A percentile compares a stretch with the other conserved stretches of the same genome.
phyloP scores from a whole-genome alignment of 1,140 invertebrate genomes.

The Drosophila jambulina region DNA sequence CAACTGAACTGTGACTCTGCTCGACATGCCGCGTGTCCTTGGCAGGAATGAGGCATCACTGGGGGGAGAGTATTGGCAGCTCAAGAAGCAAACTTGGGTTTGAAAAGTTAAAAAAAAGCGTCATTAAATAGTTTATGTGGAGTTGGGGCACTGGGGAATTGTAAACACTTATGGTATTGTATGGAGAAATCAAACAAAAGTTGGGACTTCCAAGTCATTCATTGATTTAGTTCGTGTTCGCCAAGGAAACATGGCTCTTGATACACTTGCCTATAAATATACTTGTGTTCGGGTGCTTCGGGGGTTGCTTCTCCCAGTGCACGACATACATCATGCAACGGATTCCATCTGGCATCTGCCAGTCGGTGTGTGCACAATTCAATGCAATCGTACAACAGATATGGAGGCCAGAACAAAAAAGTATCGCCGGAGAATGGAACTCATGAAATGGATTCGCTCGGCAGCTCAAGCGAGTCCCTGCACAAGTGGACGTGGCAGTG shows the following conservation, averaged over 20 bases:
- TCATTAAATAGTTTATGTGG: no score
- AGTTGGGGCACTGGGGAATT: background rate
- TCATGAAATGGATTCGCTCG: slow-evolving; percentile 41
- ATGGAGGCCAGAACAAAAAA: slow-evolving; percentile 15
- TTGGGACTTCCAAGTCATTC: background rate
- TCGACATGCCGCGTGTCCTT: slow-evolving; percentile 31
- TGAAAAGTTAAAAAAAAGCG: background rate
- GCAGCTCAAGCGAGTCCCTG: slow-evolving; percentile 16
- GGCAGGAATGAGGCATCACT: slow-evolving; percentile 23
- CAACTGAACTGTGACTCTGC: slow-evolving; percentile 54
- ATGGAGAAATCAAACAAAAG: background rate
- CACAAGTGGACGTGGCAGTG: slow-evolving; percentile 1
- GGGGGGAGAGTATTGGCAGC: no score
- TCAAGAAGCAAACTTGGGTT: no score
- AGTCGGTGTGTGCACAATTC: slow-evolving; percentile 21
- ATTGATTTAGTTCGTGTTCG: background rate
- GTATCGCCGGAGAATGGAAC: slow-evolving; percentile 6
- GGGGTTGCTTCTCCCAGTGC: background rate
- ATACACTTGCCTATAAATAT: no score
- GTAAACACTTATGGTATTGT: background rate
- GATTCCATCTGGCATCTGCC: slow-evolving; percentile 5
- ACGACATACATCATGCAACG: background rate
- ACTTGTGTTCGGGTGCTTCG: background rate
- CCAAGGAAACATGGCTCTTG: background rate
- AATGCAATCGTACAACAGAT: slow-evolving; percentile 37